Evolutionary conservation across 2,113 vertebrate species (phyloP), one percentile per base, ranked within the genome.

Genomic region (Turnix velox): DNA sequence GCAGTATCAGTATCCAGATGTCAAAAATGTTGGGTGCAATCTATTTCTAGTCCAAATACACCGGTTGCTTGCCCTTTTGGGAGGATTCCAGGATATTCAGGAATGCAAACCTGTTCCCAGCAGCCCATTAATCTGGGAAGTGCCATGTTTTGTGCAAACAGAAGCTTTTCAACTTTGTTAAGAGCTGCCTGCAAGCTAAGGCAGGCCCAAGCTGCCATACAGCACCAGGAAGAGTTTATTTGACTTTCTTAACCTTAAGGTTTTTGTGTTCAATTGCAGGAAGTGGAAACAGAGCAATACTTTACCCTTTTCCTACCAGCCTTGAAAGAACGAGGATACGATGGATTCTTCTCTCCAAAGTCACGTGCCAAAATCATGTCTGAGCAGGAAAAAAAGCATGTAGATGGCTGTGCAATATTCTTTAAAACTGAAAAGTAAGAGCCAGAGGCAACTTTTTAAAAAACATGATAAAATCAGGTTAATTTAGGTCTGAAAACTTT

Each of bases 221-320:
- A 49, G 46, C 3, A 2, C 55, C 4, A 59, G 77, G 77, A 57
- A 74, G 8, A 65, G n/a, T 31, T 42, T 66, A 6, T 77, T 90
- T 93, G 78, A 12, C 85, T 51, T 66, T 42, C 69, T 81, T 22
- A 63, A 40, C 58, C 69, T 55, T 55, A n/a, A 84, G 37, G 37
- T 62, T 25, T 49, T 89, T 45, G 52, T 96, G 66, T 97, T 93
- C 28, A 14, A 89, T 96, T 97, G 43, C 94, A 99, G 99, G 99
- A 99, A 97, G 99, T 99, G 96, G 99, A 99, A 98, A 99, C 99
- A 2, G 99, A 99, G 98, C 99, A 99, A 98, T 99, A 99, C 98
- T 99, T 99, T 97, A 97, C 98, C 75, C 97, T 99, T 95, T 99
- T 99, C 85, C 97, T 99, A 97, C 99, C 99, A 93, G 99, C 98